Base-by-base conservation (phyloP, 2,113 vertebrate species). In the Tetrao urogallus region DNA sequence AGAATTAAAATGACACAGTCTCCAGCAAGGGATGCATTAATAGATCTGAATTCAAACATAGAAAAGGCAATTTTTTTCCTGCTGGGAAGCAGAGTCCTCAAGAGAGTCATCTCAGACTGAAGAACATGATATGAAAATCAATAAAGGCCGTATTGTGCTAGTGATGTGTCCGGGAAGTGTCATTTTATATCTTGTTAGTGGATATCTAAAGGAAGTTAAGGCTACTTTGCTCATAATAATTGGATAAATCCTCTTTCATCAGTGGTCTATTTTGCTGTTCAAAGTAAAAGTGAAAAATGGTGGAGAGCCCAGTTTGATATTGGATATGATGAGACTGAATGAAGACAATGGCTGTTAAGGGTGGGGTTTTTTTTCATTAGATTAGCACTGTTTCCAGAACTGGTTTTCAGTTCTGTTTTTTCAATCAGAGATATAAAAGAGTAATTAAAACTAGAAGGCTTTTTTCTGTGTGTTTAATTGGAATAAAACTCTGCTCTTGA, bases 81-180 rank as follows among this genome's bases (percentile, higher is more conserved):
- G 96, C 97, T 98, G 98, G 97, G 98, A 98, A 98, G 97, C 80
- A 71, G 79, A 93, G 84, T 96, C 89, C 98, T 97, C 98, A 91
- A 79, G 98, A 97, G 98, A 97, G 92, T 97, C 96, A 94, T 98
- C 97, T 97, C 88, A 96, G 86, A 91, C 94, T 96, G 91, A 90
- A 97, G 96, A 98, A 98, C 97, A 97, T 98, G 97, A 98, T 98
- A 97, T 97, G 97, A 98, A 98, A 98, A 98, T 98, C 98, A 97
- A 98, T 98, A 97, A 93, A 94, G 93, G 83, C 89, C 91, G 89
- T 94, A 95, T 97, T 97, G 97, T 97, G 96, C 97, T 97, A 94
- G 95, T 95, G 97, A 97, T 98, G 97, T 97, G 97, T 98, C 97
- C 84, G 48, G 98, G 97, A 98, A 98, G 97, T 98, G 97, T 98